Evolutionary conservation across 2,797 vertebrate genomes (phyloP).

Genomic region (Periophthalmus magnuspinnatus): DNA sequence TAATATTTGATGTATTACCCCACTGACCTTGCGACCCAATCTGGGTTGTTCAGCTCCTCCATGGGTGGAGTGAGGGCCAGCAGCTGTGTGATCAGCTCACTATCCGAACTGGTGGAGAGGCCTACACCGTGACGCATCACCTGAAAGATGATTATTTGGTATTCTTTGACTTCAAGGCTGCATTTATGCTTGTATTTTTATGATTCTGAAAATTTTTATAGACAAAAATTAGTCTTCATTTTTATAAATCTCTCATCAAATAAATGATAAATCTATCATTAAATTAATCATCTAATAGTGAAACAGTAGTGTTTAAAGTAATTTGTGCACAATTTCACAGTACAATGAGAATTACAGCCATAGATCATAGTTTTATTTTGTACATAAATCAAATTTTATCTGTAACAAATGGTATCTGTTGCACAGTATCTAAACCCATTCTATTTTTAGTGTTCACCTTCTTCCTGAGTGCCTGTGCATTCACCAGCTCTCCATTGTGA

Average conservation of each 20-base stretch:
- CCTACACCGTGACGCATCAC: conserved; percentile 95
- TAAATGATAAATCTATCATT: too few relatives aligned
- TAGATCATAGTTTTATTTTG: neutral
- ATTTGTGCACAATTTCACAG: neutral
- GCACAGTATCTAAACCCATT: neutral
- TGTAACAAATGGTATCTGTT: too few relatives aligned
- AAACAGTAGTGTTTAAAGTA: too few relatives aligned
- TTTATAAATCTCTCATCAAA: too few relatives aligned
- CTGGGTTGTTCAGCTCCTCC: conserved; percentile 88
- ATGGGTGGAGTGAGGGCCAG: conserved; percentile 93
- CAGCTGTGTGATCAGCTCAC: conserved; percentile 96
- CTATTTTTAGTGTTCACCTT: conserved; percentile 75
- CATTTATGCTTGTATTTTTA: neutral
- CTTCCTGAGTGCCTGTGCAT: conserved; percentile 84
- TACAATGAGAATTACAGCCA: neutral
- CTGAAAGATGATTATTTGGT: conserved; percentile 62
- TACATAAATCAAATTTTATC: neutral
- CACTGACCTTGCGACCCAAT: conserved; percentile 95
- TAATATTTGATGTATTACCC: neutral
- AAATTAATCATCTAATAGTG: too few relatives aligned
- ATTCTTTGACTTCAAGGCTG: neutral
- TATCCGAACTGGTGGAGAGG: conserved; percentile 96
- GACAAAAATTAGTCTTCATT: too few relatives aligned
- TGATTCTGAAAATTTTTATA: too few relatives aligned
- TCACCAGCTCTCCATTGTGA: conserved; percentile 95